Conservation (phyloP, 2,113 vertebrate genomes). For the Sorex araneus region DNA sequence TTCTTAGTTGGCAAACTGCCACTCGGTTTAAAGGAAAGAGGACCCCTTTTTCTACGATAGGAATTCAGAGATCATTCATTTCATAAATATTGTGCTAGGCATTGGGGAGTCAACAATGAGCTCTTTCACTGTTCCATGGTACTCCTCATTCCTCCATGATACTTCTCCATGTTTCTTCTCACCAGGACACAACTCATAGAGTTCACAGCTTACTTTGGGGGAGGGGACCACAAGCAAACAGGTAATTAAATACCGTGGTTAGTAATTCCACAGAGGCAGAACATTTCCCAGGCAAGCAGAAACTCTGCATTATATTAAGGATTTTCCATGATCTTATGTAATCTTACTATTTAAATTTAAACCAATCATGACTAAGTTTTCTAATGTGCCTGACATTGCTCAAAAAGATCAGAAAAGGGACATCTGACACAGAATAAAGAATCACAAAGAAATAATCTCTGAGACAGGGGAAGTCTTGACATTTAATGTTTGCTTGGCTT, state of each 20-base stretch:
- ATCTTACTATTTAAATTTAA: conserved; percentile 39
- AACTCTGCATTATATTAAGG: background rate
- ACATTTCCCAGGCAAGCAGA: background rate
- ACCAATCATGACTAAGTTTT: background rate
- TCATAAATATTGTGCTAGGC: background rate
- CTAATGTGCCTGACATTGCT: background rate
- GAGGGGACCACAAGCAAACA: background rate
- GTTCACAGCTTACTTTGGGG: background rate
- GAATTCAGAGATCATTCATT: background rate
- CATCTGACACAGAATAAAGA: conserved; percentile 26
- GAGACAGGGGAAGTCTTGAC: background rate
- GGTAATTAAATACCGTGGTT: background rate
- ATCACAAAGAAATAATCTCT: background rate
- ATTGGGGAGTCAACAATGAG: background rate
- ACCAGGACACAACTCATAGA: background rate
- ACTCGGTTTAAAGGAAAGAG: conserved; percentile 33
- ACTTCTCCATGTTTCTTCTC: background rate
- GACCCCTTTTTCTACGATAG: background rate
- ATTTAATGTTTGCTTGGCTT: background rate
- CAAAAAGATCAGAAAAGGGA: background rate
- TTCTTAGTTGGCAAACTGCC: background rate
- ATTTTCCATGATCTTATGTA: conserved; percentile 3
- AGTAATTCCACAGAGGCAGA: background rate
- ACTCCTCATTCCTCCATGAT: no score
- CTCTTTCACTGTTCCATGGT: background rate